A percentile compares a stretch with the other conserved stretches of the same genome.
Conservation (phyloP, 92 coral and sea anemone genomes). For the Epizoanthus rinbou region DNA sequence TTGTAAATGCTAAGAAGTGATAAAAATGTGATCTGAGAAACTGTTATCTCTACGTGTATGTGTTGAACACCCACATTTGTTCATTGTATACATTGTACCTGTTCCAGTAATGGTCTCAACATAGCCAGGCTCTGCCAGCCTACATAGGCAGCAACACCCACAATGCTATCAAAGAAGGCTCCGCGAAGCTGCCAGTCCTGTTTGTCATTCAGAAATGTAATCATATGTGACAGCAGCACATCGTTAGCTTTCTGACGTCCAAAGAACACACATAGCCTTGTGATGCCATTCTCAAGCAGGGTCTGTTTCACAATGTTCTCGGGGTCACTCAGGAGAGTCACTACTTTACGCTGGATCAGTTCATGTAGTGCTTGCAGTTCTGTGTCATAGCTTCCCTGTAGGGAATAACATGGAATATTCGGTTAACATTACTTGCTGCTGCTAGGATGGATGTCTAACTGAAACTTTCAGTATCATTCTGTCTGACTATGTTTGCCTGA, state of each 20-base stretch:
- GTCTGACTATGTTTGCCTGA: no score
- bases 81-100: slow-evolving; percentile 65
- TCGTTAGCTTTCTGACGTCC: slow-evolving; percentile 99
- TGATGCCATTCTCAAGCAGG: slow-evolving; percentile 92
- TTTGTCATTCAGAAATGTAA: slow-evolving; percentile 93
- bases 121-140: slow-evolving; percentile 99
- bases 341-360: slow-evolving; percentile 93
- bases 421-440: no score
- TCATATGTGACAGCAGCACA: slow-evolving; percentile 93
- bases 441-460: no score
- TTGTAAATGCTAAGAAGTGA: no score
- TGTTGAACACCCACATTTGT: no score
- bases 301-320: slow-evolving; percentile 97
- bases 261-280: slow-evolving; percentile 94
- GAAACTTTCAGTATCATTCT: no score
- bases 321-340: slow-evolving; percentile 90
- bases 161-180: slow-evolving; percentile 96
- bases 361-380: slow-evolving; percentile 97
- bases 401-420: not conserved
- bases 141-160: slow-evolving; percentile 96
- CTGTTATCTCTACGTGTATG: not conserved
- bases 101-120: slow-evolving; percentile 92
- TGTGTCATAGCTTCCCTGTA: slow-evolving; percentile 90
- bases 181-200: slow-evolving; percentile 98
- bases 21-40: not conserved